These are phyloP conservation scores for Drosophila funebris DNA, from an alignment of 1,140 invertebrate species.

Conservation along the genomic window DNA sequence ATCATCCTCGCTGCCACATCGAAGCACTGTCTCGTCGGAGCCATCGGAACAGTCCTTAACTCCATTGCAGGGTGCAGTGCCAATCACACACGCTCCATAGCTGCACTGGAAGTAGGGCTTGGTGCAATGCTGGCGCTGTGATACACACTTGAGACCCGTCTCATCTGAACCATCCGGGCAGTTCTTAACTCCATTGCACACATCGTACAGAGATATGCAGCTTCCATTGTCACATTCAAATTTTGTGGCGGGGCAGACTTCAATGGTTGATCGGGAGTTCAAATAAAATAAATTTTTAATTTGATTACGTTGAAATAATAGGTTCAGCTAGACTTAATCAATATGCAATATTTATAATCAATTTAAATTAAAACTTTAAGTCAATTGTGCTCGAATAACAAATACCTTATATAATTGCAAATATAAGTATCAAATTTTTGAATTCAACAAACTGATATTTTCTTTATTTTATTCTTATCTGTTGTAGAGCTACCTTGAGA, in stretches of 20 bases:
- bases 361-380: too few species aligned
- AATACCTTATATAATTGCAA: too few species aligned
- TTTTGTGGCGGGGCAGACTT: constrained; percentile 29
- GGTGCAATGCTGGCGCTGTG: constrained; percentile 81
- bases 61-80: constrained; percentile 86
- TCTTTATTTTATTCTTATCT: neutral
- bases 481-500: neutral
- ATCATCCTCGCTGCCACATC: constrained; percentile 50
- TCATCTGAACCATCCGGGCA: constrained; percentile 88
- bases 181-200: constrained; percentile 84
- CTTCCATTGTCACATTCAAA: constrained; percentile 71
- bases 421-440: too few species aligned
- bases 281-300: neutral
- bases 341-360: too few species aligned
- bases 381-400: too few species aligned
- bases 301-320: too few species aligned
- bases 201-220: constrained; percentile 62
- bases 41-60: constrained; percentile 87
- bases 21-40: constrained; percentile 87
- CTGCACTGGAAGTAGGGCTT: constrained; percentile 85
- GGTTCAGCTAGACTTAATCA: too few species aligned
- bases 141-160: constrained; percentile 67
- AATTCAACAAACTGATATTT: neutral
- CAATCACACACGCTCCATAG: constrained; percentile 86
- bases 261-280: neutral